phyloP scores from a whole-genome alignment of 2,113 vertebrate species.

The Zingel zingel region DNA sequence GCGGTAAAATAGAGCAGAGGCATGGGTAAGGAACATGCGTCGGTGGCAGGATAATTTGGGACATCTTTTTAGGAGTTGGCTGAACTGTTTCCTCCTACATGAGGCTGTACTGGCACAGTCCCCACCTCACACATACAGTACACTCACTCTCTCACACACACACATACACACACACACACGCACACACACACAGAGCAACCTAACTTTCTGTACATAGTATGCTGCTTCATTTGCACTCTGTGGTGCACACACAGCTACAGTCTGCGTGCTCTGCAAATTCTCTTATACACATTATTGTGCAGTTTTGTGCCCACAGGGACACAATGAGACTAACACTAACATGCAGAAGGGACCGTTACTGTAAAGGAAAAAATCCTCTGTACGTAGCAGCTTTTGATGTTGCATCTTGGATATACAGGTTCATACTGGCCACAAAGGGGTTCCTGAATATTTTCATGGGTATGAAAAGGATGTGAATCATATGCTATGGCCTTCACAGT shows the following conservation, averaged over 20 bases:
- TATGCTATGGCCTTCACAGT: neutral
- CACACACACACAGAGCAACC: neutral
- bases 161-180: constrained; percentile 1
- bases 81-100: constrained; percentile 68
- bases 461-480: neutral
- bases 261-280: constrained; percentile 14
- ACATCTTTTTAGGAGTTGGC: constrained; percentile 67
- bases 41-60: constrained; percentile 73
- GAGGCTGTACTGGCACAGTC: constrained; percentile 42
- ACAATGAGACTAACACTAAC: neutral
- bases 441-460: neutral
- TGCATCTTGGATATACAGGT: neutral
- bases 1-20: constrained; percentile 57
- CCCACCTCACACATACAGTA: constrained; percentile 12
- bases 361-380: neutral
- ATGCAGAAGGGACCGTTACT: neutral
- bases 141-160: constrained; percentile 29
- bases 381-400: neutral
- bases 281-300: neutral
- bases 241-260: neutral
- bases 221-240: constrained; percentile 17
- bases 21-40: constrained; percentile 65
- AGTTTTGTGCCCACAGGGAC: neutral
- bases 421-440: neutral
- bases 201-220: constrained; percentile 53